Evolutionary conservation across 2,113 vertebrate species (phyloP), one percentile per base, ranked within the genome.

Genomic region (Ariopsis seemanni): DNA sequence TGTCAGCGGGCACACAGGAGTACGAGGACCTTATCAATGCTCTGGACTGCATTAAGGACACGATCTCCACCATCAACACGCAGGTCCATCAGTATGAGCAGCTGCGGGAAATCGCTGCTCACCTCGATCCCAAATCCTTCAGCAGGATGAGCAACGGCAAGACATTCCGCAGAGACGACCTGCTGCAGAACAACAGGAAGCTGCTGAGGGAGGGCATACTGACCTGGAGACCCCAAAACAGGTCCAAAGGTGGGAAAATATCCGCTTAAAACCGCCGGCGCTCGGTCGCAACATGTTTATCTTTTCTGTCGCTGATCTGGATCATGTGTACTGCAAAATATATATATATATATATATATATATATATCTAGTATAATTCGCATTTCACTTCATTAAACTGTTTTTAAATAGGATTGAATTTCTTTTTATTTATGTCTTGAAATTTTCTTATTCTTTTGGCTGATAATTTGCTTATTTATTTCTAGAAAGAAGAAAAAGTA

Each of bases 231-330:
- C 91, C 95, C 0, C 96, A 97, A 0, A 97, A 97, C 2, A 92
- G 96, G 77, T 92, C 97, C 67, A 99, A 99, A 97, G 98, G 98
- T 99, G 88, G 75, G 69, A 60, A n/a, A 2, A 27, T 14, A 1
- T 48, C 7, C 0, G 2, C 72, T 20, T 30, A 17, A 42, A 2
- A 18, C 4, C 34, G 2, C 30, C 12, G 4, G 18, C 18, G 2
- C 72, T 52, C 2, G 25, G 4, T 22, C 4, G n/a, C 63, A 1
- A 14, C 18, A 1, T 7, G 5, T 17, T 34, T 15, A 58, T 30
- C 8, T 25, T 34, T 9, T 34, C 65, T 5, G 62, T 22, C 2
- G 7, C 22, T 9, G 4, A 63, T 63, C 18, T 60, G 58, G 58
- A 60, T 60, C 18, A 60, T 62, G 60, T 22, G 17, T 20, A 62